Evolutionary conservation across 2,888 invertebrate genomes (phyloP).

Genomic region (Diploptera punctata): DNA sequence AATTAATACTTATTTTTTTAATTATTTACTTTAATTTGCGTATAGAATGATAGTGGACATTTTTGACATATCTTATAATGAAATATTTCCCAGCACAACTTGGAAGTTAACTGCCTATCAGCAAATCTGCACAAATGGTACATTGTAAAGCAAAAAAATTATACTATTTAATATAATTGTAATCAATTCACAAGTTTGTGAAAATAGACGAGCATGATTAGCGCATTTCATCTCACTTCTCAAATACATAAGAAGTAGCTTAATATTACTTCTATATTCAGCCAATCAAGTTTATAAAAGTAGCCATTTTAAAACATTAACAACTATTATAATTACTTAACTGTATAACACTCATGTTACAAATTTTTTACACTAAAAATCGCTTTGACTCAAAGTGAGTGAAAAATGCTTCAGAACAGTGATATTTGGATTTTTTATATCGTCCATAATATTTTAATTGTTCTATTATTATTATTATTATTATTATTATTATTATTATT

Average conservation of each 20-base stretch:
- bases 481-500: too few species aligned
- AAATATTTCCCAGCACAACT: background rate
- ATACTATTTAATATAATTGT: background rate
- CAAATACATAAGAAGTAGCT: background rate
- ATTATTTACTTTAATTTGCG: too few species aligned
- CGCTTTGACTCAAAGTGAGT: background rate
- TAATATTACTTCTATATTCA: background rate
- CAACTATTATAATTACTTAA: background rate
- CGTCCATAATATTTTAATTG: too few species aligned
- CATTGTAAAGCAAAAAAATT: background rate
- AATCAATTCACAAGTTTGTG: background rate
- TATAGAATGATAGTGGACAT: background rate
- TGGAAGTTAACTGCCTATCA: background rate
- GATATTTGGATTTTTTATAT: too few species aligned
- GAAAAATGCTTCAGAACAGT: background rate
- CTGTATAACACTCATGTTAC: background rate
- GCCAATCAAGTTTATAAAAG: background rate
- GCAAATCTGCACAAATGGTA: background rate
- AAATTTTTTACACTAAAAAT: background rate
- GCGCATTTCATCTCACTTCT: background rate
- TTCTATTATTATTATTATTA: too few species aligned
- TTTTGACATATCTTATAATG: background rate
- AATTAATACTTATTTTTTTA: too few species aligned
- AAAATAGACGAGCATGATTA: background rate
- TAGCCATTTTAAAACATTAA: background rate